Conservation (phyloP, 2,797 vertebrate species). For the Falco naumanni region DNA sequence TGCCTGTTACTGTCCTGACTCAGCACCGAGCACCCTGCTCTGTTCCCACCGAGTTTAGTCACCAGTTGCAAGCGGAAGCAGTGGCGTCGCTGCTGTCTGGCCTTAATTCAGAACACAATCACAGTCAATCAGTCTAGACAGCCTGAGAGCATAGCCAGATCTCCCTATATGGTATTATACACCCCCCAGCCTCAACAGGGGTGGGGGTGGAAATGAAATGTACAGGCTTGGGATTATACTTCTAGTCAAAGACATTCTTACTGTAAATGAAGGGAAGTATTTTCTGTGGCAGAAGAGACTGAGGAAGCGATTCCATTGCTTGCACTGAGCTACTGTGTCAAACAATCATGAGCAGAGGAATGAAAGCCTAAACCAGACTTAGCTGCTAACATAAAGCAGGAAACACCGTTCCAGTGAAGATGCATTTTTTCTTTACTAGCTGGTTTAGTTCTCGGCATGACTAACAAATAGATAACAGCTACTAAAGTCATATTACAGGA, state of each 20-base stretch:
- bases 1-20: conserved; percentile 25
- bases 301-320: not conserved
- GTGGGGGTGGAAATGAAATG: fast-evolving
- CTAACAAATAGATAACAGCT: not conserved
- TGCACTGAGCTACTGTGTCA: not conserved
- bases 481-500: not conserved
- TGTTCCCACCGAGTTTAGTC: conserved; percentile 18
- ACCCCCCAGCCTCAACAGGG: not conserved
- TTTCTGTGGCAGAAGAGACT: not conserved
- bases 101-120: not conserved
- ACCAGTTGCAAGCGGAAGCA: conserved; percentile 17
- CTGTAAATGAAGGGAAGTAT: not conserved
- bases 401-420: not conserved
- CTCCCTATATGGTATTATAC: conserved; percentile 24
- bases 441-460: not conserved
- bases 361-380: not conserved
- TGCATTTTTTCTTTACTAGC: not conserved
- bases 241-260: not conserved
- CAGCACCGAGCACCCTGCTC: conserved; percentile 46
- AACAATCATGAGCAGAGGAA: not conserved
- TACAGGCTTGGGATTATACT: not conserved
- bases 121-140: conserved; percentile 46
- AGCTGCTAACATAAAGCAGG: not conserved
- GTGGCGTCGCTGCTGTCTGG: conserved; percentile 24
- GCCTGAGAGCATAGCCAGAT: not conserved